Evolutionary conservation across 2,113 vertebrate genomes (phyloP).

Genomic region (Chlamydotis undulata): DNA sequence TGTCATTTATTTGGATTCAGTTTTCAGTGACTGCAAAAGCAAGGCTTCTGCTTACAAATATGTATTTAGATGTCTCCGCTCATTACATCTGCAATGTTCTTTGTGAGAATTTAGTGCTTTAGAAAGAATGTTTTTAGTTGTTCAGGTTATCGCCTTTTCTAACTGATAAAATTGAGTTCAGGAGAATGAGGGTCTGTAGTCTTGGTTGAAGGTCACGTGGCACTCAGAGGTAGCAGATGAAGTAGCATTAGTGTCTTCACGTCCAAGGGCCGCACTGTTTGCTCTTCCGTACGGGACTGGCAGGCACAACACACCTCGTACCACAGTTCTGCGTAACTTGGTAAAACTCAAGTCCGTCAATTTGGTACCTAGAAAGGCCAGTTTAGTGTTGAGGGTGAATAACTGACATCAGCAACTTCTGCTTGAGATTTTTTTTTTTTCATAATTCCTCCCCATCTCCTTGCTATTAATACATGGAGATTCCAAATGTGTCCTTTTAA

Average conservation of each 20-base stretch:
- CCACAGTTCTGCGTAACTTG: neutral
- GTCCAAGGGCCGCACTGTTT: neutral
- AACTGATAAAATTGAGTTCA: neutral
- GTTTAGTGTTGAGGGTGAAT: neutral
- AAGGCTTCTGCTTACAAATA: neutral
- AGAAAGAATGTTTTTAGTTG: neutral
- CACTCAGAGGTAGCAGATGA: neutral
- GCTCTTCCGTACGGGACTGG: neutral
- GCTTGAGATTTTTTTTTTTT: neutral
- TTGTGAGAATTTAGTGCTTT: neutral
- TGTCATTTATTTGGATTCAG: neutral
- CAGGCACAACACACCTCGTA: neutral
- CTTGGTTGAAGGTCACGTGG: neutral
- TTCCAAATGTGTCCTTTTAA: neutral
- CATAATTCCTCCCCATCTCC: neutral
- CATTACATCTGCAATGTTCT: neutral
- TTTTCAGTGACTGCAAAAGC: neutral
- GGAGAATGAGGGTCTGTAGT: neutral
- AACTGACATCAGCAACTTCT: neutral
- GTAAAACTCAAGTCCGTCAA: neutral
- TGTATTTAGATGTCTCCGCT: neutral
- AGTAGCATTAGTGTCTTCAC: neutral
- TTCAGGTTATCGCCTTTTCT: neutral
- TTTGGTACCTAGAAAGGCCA: neutral
- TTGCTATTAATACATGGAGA: neutral